phyloP scores from a whole-genome alignment of 1,140 invertebrate species.

The Heliconius himera region DNA sequence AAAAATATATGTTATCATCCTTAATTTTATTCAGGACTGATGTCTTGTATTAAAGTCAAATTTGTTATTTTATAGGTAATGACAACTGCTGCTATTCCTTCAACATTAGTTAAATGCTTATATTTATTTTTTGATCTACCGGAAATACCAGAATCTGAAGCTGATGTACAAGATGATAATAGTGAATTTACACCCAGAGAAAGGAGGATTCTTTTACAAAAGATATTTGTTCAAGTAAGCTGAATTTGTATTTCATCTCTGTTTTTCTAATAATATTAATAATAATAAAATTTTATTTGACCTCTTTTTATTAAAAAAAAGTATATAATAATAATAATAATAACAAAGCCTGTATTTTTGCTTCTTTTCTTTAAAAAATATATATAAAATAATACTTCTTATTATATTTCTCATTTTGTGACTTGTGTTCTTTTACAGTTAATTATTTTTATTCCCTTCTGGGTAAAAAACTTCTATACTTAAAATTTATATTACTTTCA shows the following conservation, averaged over 20 bases:
- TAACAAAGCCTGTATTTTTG: too few species aligned
- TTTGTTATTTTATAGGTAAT: slow-evolving; percentile 86
- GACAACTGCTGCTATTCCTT: slow-evolving; percentile 97
- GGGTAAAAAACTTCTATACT: neutral
- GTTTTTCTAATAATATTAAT: neutral
- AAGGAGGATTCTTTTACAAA: slow-evolving; percentile 95
- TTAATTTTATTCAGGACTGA: neutral
- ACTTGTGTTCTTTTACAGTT: too few species aligned
- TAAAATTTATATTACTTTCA: neutral
- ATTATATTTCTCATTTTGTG: too few species aligned
- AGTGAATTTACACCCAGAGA: slow-evolving; percentile 96
- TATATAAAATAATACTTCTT: too few species aligned
- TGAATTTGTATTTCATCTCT: slow-evolving; percentile 11
- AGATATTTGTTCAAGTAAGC: slow-evolving; percentile 96
- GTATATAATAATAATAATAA: too few species aligned
- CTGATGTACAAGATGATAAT: slow-evolving; percentile 86
- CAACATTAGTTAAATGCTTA: slow-evolving; percentile 98
- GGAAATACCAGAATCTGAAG: slow-evolving; percentile 91
- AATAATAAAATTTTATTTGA: too few species aligned
- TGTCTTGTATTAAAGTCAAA: neutral
- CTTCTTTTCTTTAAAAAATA: too few species aligned
- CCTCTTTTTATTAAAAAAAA: too few species aligned
- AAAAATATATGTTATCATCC: neutral
- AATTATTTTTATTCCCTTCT: too few species aligned
- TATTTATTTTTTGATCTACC: slow-evolving; percentile 99